These are phyloP conservation scores for Oligia fasciuncula DNA, from an alignment of 2,888 invertebrate species.

Conservation along the genomic window DNA sequence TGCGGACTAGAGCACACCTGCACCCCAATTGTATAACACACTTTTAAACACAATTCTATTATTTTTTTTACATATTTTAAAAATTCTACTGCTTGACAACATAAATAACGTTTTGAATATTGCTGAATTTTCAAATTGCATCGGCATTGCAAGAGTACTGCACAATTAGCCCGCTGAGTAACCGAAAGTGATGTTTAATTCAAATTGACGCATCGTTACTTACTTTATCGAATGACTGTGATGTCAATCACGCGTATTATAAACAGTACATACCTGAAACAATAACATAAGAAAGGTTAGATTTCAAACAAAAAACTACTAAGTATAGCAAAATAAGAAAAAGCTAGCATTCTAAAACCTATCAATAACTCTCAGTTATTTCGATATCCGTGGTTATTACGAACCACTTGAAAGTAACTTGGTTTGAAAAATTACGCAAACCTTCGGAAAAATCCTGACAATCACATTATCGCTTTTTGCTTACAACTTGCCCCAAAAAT, in stretches of 20 bases:
- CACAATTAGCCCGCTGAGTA: too few relatives aligned
- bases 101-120: too few relatives aligned
- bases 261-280: constrained; percentile 48
- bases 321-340: not conserved
- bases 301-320: not conserved
- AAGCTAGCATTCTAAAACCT: too few relatives aligned
- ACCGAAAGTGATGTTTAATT: not conserved
- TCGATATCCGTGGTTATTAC: too few relatives aligned
- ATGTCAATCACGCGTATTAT: not conserved
- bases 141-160: too few relatives aligned
- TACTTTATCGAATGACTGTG: constrained; percentile 1
- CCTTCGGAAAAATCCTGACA: not conserved
- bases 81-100: too few relatives aligned
- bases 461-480: constrained; percentile 3
- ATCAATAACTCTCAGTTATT: not conserved
- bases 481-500: constrained; percentile 17
- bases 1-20: not conserved
- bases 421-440: not conserved
- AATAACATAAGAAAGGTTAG: constrained; percentile 4
- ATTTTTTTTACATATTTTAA: too few relatives aligned
- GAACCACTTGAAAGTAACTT: not conserved
- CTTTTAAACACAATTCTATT: not conserved
- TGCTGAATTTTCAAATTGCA: too few relatives aligned
- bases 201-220: not conserved
- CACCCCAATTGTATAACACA: not conserved